Evolutionary conservation across 23 tunicate species (phyloP).

Genomic region (Trididemnum clinides): DNA sequence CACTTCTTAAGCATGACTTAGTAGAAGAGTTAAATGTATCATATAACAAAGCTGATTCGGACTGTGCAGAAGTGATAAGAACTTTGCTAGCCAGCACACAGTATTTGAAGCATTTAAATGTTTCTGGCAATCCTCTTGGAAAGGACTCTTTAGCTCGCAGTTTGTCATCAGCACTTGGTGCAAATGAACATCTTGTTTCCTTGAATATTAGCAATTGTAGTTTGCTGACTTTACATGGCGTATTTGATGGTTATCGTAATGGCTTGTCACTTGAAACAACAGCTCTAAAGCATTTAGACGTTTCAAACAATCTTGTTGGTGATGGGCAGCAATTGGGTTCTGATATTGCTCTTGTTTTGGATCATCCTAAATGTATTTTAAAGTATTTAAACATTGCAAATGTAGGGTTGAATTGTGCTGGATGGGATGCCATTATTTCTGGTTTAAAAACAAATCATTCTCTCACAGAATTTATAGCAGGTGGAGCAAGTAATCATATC

Average conservation of each 20-base stretch:
- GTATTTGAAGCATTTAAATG: constrained; percentile 22
- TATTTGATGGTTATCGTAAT: constrained; percentile 64
- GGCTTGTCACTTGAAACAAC: not conserved
- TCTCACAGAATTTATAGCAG: constrained; percentile 24
- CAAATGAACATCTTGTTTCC: not conserved
- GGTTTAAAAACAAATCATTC: constrained; percentile 27
- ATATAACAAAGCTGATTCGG: constrained; percentile 62
- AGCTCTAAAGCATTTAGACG: constrained; percentile 21
- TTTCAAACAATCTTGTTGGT: constrained; percentile 40
- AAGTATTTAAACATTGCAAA: constrained; percentile 33
- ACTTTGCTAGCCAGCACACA: constrained; percentile 17
- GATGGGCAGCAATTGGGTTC: constrained; percentile 67
- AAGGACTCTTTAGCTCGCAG: constrained; percentile 56
- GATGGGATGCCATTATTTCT: constrained; percentile 46
- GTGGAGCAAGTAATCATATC: constrained; percentile 44
- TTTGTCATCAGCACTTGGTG: constrained; percentile 28
- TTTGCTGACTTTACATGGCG: constrained; percentile 57
- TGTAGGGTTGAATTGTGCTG: constrained; percentile 40
- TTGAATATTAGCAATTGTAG: constrained; percentile 63
- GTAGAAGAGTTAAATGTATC: constrained; percentile 51
- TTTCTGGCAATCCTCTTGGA: constrained; percentile 71
- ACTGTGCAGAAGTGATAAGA: constrained; percentile 61
- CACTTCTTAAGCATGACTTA: constrained; percentile 16
- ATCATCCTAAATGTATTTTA: constrained; percentile 45
- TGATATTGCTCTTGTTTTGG: constrained; percentile 62